A percentile compares a stretch with the other conserved stretches of the same genome.
Evolutionary conservation across 92 coral and sea anemone species (phyloP).

Genomic region (Palythoa heliodiscus): DNA sequence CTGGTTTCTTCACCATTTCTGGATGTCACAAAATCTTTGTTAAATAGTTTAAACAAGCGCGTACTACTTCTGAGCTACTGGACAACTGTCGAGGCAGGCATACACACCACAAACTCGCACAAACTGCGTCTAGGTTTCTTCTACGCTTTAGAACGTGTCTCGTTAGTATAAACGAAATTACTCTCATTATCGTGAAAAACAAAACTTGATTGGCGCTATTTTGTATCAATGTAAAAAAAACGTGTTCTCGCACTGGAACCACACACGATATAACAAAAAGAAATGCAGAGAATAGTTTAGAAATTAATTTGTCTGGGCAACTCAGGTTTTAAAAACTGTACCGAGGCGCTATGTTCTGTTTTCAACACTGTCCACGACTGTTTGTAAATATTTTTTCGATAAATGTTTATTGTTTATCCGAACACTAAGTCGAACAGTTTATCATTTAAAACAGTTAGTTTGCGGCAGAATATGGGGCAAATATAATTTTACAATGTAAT

Average conservation of each 20-base stretch:
- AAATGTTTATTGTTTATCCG: too few relatives aligned
- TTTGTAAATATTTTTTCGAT: too few relatives aligned
- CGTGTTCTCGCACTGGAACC: not conserved
- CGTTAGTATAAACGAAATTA: slow-evolving; percentile 6
- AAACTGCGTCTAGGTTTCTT: not conserved
- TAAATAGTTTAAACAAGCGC: not conserved
- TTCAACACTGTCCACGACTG: too few relatives aligned
- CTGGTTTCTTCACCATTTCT: not conserved
- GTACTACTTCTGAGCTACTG: not conserved
- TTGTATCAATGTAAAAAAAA: slow-evolving; percentile 9
- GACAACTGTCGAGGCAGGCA: not conserved
- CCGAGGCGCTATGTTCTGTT: too few relatives aligned
- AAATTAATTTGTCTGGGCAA: too few relatives aligned
- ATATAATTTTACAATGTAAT: too few relatives aligned
- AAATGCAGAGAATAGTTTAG: not conserved
- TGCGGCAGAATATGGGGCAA: too few relatives aligned
- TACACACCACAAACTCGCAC: not conserved
- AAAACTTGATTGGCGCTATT: slow-evolving; percentile 6
- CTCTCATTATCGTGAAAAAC: not conserved
- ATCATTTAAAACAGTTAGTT: too few relatives aligned
- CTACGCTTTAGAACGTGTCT: slow-evolving; percentile 30
- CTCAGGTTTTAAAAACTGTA: too few relatives aligned
- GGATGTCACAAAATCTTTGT: not conserved
- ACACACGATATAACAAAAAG: not conserved
- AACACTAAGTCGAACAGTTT: too few relatives aligned